These are phyloP conservation scores for Drosophila ohnishii DNA, from an alignment of 1,140 invertebrate species.

Conservation along the genomic window DNA sequence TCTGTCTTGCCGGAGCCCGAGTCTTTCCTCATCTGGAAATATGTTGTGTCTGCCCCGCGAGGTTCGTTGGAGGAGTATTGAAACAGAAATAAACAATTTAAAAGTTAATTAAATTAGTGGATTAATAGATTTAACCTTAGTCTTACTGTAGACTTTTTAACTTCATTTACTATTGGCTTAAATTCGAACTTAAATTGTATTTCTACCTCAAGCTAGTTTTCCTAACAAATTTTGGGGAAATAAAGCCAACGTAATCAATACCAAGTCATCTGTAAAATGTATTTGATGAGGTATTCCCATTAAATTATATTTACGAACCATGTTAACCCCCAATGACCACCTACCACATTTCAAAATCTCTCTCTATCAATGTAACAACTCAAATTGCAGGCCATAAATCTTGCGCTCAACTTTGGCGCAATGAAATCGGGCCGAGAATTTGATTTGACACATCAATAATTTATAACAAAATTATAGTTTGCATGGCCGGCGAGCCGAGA, in stretches of 20 bases:
- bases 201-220: neutral
- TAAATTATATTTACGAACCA: conserved; percentile 3
- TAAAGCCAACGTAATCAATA: neutral
- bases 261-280: neutral
- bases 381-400: conserved; percentile 65
- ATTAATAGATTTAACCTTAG: neutral
- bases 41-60: conserved; percentile 32
- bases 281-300: neutral
- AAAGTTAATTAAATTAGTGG: neutral
- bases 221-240: neutral
- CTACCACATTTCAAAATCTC: conserved; percentile 27
- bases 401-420: conserved; percentile 31
- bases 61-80: conserved; percentile 20
- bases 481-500: conserved; percentile 12
- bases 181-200: neutral
- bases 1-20: conserved; percentile 37
- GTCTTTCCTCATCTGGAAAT: conserved; percentile 46
- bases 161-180: neutral
- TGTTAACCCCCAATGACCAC: conserved; percentile 1
- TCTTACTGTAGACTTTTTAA: neutral
- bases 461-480: conserved; percentile 74
- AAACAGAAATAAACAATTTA: neutral
- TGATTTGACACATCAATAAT: conserved; percentile 79
- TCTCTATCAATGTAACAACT: conserved; percentile 25
- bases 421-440: conserved; percentile 60